phyloP scores from a whole-genome alignment of 2,888 invertebrate species.

The Eucriotettix oculatus region DNA sequence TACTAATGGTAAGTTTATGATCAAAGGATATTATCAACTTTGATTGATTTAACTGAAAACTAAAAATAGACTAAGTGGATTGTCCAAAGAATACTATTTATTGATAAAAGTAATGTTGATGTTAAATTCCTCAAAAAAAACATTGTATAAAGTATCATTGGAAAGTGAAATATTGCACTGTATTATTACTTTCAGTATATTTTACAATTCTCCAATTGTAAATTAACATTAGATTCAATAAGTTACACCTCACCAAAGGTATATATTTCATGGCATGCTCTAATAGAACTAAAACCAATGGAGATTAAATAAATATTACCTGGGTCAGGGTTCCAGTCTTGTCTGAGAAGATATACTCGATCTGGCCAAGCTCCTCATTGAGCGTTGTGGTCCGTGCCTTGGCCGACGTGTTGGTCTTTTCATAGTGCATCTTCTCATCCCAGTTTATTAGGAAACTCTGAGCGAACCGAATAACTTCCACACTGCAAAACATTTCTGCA shows the following conservation, averaged over 20 bases:
- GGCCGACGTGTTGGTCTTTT: slow-evolving; percentile 75
- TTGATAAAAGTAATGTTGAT: no score
- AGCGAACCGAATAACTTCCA: slow-evolving; percentile 87
- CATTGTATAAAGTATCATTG: no score
- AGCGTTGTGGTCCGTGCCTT: slow-evolving; percentile 94
- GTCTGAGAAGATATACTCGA: slow-evolving; percentile 98
- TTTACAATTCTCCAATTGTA: no score
- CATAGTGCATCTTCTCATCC: slow-evolving; percentile 96
- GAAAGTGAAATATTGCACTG: no score
- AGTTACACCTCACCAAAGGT: not conserved
- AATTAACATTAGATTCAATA: no score
- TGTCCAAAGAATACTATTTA: no score
- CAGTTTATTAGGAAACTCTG: slow-evolving; percentile 98
- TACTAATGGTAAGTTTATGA: no score
- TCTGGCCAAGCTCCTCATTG: slow-evolving; percentile 97
- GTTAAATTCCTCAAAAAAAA: no score
- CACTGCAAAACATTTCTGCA: slow-evolving; percentile 23
- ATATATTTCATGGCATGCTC: not conserved
- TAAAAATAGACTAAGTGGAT: no score
- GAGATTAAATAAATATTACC: slow-evolving; percentile 20
- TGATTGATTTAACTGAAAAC: no score
- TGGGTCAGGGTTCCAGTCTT: slow-evolving; percentile 97
- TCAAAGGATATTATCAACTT: no score
- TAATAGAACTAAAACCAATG: not conserved
- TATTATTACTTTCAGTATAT: no score